Evolutionary conservation across 2,888 invertebrate species (phyloP).

Genomic region (Sinopyrophorus schimmeli): DNA sequence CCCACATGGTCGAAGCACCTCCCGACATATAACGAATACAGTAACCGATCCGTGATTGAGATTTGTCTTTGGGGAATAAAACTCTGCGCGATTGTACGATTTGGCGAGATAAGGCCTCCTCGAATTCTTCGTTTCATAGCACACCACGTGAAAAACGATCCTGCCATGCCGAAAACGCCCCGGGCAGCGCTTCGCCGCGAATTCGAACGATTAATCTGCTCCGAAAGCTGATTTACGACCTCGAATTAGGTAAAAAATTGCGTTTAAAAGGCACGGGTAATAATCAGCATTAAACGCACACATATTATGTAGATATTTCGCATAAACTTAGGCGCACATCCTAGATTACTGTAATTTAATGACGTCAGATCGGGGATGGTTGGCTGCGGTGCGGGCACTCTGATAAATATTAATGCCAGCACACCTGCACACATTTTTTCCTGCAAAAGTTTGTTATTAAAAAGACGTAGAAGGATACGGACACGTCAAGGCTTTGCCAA

Average conservation of each 20-base stretch:
- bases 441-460: constrained; percentile 30
- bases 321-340: too few species aligned
- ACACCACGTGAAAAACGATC: constrained; percentile 26
- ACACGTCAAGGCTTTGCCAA: constrained; percentile 22
- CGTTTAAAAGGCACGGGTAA: constrained; percentile 2
- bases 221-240: constrained; percentile 1
- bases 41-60: constrained; percentile 34
- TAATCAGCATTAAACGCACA: too few species aligned
- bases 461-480: too few species aligned
- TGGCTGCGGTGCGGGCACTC: constrained; percentile 23
- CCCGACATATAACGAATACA: constrained; percentile 27
- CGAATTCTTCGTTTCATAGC: constrained; percentile 24
- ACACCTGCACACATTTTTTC: constrained; percentile 28
- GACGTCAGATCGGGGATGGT: constrained; percentile 25
- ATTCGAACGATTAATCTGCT: too few species aligned
- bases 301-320: too few species aligned
- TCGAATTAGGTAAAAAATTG: constrained; percentile 7
- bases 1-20: constrained; percentile 24
- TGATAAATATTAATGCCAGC: constrained; percentile 29
- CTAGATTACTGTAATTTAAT: constrained; percentile 28
- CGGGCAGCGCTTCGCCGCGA: too few species aligned
- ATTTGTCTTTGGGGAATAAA: constrained; percentile 31
- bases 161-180: constrained; percentile 19
- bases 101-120: constrained; percentile 26
- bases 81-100: constrained; percentile 25